Evolutionary conservation across 1,140 invertebrate genomes (phyloP), one percentile per base, ranked within the genome.

Genomic region (Anoplophora glabripennis): DNA sequence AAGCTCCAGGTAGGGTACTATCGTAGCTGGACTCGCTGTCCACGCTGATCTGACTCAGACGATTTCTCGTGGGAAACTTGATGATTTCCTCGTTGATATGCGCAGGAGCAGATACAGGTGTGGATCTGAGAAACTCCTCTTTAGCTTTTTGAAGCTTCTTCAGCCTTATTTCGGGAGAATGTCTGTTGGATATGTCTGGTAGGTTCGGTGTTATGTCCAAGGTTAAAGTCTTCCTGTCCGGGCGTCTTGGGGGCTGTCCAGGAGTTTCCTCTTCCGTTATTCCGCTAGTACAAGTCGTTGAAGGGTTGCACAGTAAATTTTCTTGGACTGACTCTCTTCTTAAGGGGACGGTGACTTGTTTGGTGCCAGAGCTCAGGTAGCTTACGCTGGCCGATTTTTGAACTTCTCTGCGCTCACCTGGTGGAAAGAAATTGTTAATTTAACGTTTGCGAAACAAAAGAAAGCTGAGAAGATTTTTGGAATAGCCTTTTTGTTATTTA

Each of bases 81-180:
- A 66, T 45, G 14, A 12, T 11, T n/a, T 58, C 56, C 4, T 63
- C 56, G 21, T 2, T 28, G 4, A 52, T 28, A 48, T 56, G 45
- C 10, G 40, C 21, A 1, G 66, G 57, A 17, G 60, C 57, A 9
- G 64, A 53, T 14, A 58, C 33, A 4, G 65, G 55, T 9, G 14
- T 37, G 8, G 64, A 57, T 51, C 66, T 70, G 14, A 87, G 63
- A 64, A 87, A 87, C 56, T 82, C 81, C 58, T 86, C 84, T 69
- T 83, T 84, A 0, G 85, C 85, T 63, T 79, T 80, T 60, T 82
- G 78, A 1, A 87, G 72, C 55, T 80, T 82, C 33, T 64, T 59
- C 34, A 61, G 52, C 9, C 62, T 62, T 7, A 62, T 35, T 61
- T 66, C 59, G 8, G 65, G 53, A 37, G 68, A 67, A 33, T 55